These are phyloP conservation scores for Spea hammondii DNA, from an alignment of 2,797 vertebrate species.

Conservation along the genomic window DNA sequence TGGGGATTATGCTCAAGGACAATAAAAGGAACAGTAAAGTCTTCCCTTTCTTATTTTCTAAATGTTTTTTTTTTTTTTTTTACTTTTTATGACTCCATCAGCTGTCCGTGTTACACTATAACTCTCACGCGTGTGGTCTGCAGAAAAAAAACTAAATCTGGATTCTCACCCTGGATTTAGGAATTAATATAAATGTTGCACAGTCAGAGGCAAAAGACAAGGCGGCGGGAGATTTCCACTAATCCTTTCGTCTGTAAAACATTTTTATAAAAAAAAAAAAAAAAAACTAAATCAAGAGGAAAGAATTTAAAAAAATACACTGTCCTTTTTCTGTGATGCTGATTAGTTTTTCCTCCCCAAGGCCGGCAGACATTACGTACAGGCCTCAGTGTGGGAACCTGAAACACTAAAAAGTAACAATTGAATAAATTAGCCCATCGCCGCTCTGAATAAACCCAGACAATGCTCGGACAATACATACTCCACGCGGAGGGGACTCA, in stretches of 20 bases:
- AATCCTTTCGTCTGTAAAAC: background rate
- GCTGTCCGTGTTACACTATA: background rate
- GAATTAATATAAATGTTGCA: background rate
- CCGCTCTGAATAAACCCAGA: background rate
- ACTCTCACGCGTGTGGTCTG: background rate
- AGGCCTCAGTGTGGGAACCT: background rate
- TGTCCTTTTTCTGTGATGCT: too few species aligned
- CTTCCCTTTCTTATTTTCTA: too few species aligned
- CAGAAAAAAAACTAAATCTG: background rate
- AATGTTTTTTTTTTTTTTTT: too few species aligned
- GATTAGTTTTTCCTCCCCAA: too few species aligned
- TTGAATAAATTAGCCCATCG: background rate
- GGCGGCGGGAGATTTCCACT: background rate
- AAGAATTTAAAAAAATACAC: too few species aligned
- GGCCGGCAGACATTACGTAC: too few species aligned
- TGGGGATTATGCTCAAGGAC: too few species aligned
- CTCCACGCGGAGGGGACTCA: background rate
- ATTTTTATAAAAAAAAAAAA: background rate
- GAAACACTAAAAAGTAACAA: background rate
- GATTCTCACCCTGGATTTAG: background rate
- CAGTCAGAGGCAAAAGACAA: background rate
- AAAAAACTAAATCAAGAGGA: background rate
- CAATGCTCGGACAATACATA: background rate
- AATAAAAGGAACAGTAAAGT: too few species aligned
- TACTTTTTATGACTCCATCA: background rate